A percentile compares a stretch with the other conserved stretches of the same genome.
These are phyloP conservation scores for Pogonocichla stellata DNA, from an alignment of 2,113 vertebrate genomes.

Conservation along the genomic window DNA sequence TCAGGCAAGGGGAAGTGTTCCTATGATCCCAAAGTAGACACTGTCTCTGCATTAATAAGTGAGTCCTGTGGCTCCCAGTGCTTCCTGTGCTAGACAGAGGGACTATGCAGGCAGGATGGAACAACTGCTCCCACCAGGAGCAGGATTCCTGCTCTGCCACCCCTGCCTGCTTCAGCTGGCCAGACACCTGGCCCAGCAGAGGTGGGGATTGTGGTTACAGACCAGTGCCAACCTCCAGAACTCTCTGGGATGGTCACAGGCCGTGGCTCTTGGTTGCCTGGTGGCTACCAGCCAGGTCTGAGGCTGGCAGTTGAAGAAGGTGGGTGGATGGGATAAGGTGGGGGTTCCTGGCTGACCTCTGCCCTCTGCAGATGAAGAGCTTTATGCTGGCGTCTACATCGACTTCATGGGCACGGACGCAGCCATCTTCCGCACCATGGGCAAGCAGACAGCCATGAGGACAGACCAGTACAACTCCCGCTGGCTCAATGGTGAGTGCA, in stretches of 20 bases:
- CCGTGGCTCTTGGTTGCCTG: not conserved
- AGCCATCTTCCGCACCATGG: conserved; percentile 96
- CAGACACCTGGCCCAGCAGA: not conserved
- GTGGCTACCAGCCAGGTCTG: rapidly evolving
- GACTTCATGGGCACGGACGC: conserved; percentile 99
- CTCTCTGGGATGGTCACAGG: not conserved
- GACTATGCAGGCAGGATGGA: not conserved
- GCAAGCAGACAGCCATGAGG: conserved; percentile 97
- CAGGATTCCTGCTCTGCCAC: not conserved
- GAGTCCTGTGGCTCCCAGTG: conserved; percentile 62
- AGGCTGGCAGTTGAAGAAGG: not conserved
- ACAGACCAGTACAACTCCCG: conserved; percentile 99
- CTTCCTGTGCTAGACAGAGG: not conserved
- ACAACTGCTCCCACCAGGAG: not conserved
- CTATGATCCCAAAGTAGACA: conserved; percentile 97
- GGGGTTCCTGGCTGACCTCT: not conserved
- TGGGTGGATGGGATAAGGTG: not conserved
- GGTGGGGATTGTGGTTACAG: not conserved
- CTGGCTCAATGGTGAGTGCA: conserved; percentile 90
- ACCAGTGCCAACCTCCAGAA: not conserved
- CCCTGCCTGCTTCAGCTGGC: not conserved
- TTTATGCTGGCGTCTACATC: conserved; percentile 96
- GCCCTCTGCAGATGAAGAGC: conserved; percentile 88
- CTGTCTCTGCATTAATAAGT: conserved; percentile 96
- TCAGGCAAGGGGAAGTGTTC: conserved; percentile 98